Conservation (phyloP, 2,113 vertebrate genomes). For the Psilopsiagon aurifrons region DNA sequence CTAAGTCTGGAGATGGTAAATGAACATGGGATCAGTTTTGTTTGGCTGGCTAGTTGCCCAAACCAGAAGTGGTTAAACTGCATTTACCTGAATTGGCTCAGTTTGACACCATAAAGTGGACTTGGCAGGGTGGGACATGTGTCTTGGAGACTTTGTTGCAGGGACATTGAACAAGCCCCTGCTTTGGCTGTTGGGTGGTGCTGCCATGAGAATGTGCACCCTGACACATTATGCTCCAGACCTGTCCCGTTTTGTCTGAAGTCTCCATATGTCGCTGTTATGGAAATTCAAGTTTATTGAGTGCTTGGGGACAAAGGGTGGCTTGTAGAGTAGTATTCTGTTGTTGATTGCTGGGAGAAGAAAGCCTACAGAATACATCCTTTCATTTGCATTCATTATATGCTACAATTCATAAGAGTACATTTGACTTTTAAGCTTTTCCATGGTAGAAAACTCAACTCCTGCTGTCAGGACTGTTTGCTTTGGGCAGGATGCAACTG, state of each 20-base stretch:
- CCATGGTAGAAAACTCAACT: conserved; percentile 37
- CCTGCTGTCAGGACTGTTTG: conserved; percentile 52
- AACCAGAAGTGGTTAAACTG: neutral
- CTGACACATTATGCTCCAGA: neutral
- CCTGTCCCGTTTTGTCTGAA: neutral
- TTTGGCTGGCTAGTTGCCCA: neutral
- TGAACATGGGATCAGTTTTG: fast-evolving
- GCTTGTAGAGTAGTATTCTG: neutral
- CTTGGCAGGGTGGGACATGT: neutral
- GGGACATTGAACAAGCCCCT: neutral
- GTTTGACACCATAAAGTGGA: fast-evolving
- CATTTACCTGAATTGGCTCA: fast-evolving
- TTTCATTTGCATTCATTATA: conserved; percentile 26
- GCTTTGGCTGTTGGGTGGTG: neutral
- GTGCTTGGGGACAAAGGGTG: neutral
- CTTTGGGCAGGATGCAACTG: conserved; percentile 46
- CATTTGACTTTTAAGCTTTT: conserved; percentile 59
- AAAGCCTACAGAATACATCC: neutral
- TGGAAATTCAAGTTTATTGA: fast-evolving
- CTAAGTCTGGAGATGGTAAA: neutral
- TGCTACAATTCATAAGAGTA: neutral
- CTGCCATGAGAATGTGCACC: neutral
- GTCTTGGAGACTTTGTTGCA: neutral
- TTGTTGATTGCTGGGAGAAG: neutral
- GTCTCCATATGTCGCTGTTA: neutral